phyloP scores from a whole-genome alignment of 2,113 vertebrate species.

The Rousettus leschenaultii region DNA sequence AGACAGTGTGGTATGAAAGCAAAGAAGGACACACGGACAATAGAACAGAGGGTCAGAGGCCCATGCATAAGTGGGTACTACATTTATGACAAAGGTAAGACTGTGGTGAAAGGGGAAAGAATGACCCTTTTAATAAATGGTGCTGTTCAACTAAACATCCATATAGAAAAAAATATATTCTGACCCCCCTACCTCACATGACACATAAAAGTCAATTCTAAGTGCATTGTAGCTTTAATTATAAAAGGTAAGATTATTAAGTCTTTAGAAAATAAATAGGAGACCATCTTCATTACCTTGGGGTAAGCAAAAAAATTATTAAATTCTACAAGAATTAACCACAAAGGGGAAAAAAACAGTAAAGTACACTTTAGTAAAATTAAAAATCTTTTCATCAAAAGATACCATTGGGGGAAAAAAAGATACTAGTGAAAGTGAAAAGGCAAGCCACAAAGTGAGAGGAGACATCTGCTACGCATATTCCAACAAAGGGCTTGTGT shows the following conservation, averaged over 20 bases:
- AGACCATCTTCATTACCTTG: background rate
- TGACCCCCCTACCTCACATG: background rate
- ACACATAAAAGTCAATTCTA: background rate
- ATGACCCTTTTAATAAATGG: background rate
- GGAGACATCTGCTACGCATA: background rate
- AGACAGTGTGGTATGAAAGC: background rate
- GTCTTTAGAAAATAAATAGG: background rate
- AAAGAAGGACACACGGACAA: background rate
- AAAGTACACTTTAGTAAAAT: constrained; percentile 9
- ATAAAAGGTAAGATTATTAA: background rate
- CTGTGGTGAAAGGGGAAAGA: background rate
- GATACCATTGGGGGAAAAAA: background rate
- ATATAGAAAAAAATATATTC: background rate
- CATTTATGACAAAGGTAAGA: background rate
- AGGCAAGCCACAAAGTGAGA: background rate
- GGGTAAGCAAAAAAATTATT: background rate
- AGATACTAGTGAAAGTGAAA: background rate
- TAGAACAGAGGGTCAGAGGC: background rate
- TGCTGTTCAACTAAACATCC: background rate
- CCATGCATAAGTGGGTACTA: background rate
- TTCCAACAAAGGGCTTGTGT: background rate
- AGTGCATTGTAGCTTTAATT: background rate
- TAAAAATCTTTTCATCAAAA: constrained; percentile 22
- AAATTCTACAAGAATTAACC: constrained; percentile 16
- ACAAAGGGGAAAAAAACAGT: background rate